Evolutionary conservation across 2,797 vertebrate genomes (phyloP).

Genomic region (Crypturellus tataupa): DNA sequence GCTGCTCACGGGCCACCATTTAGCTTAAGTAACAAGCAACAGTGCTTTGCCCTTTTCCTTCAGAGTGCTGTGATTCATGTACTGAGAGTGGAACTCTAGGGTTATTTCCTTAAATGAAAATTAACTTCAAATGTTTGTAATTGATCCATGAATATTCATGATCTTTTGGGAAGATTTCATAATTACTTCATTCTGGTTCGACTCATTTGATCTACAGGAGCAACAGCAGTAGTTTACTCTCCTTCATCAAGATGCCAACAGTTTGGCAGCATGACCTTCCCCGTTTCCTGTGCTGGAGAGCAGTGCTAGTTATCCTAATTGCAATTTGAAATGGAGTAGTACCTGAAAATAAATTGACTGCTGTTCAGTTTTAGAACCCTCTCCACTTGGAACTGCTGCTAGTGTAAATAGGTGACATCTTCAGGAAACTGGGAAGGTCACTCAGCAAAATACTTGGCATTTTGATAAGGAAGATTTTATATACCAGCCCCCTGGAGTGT

Average conservation of each 20-base stretch:
- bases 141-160: constrained; percentile 48
- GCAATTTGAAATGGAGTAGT: constrained; percentile 61
- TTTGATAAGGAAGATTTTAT: background rate
- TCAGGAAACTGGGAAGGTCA: constrained; percentile 26
- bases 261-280: constrained; percentile 23
- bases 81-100: background rate
- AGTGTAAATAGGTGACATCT: background rate
- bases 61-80: background rate
- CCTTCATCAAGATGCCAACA: constrained; percentile 46
- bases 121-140: constrained; percentile 44
- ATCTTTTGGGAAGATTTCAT: constrained; percentile 39
- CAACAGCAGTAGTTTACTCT: constrained; percentile 4
- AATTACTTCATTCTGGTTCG: constrained; percentile 44
- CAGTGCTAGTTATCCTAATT: constrained; percentile 43
- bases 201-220: constrained; percentile 39
- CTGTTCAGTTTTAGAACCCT: constrained; percentile 40
- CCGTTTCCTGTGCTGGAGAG: constrained; percentile 55
- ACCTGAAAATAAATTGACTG: constrained; percentile 52
- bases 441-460: background rate
- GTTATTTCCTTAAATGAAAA: constrained; percentile 52
- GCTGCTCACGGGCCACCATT: accelerated
- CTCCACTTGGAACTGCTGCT: background rate
- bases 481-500: background rate
- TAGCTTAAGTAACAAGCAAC: background rate
- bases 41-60: background rate